Evolutionary conservation across 2,797 vertebrate species (phyloP).

Genomic region (Danionella dracula): DNA sequence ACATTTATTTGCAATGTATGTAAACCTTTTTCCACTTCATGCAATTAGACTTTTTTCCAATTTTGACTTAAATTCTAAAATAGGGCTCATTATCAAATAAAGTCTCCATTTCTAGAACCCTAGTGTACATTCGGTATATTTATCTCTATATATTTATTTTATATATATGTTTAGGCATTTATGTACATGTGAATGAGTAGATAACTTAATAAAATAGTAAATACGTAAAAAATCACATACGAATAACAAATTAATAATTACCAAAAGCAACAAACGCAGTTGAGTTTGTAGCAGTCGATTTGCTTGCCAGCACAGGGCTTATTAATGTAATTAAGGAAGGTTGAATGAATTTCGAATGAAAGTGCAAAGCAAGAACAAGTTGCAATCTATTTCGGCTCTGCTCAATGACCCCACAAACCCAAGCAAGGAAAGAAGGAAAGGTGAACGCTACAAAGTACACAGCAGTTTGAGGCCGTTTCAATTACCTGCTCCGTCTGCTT

Average conservation of each 20-base stretch:
- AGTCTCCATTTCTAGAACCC: too few species aligned
- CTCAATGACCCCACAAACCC: constrained; percentile 33
- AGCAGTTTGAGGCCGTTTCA: constrained; percentile 7
- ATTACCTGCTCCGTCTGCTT: background rate
- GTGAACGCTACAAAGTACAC: constrained; percentile 29
- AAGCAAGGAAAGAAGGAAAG: constrained; percentile 3
- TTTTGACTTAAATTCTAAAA: too few species aligned
- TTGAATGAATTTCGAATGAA: constrained; percentile 32
- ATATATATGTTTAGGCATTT: too few species aligned
- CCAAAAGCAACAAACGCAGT: background rate
- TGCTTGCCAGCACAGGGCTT: constrained; percentile 3
- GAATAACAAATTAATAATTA: background rate
- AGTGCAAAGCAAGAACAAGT: constrained; percentile 36
- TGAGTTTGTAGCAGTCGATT: background rate
- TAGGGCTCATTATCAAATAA: too few species aligned
- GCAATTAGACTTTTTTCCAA: too few species aligned
- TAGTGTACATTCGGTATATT: too few species aligned
- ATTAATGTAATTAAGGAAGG: constrained; percentile 16
- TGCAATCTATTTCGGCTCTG: constrained; percentile 25
- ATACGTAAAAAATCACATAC: too few species aligned
- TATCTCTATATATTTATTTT: too few species aligned
- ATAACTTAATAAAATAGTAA: too few species aligned
- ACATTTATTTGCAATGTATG: too few species aligned
- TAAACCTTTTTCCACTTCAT: too few species aligned
- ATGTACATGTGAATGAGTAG: too few species aligned